Percentiles rank a stretch among this genome's conserved stretches.
These are phyloP conservation scores for Achroia grisella DNA, from an alignment of 1,140 invertebrate genomes.

Conservation along the genomic window DNA sequence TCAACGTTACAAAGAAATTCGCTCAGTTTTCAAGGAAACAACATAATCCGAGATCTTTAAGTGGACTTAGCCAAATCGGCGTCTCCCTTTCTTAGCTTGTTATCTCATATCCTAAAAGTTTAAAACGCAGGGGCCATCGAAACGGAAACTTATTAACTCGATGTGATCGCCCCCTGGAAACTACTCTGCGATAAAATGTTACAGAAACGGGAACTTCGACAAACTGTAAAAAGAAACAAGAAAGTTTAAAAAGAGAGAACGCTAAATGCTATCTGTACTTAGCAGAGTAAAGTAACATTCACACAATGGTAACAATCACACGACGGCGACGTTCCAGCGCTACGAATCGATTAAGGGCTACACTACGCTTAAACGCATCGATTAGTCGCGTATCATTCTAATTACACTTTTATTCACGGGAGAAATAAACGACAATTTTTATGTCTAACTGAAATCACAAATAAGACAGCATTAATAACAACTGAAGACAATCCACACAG, in stretches of 20 bases:
- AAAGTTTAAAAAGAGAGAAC: conserved; percentile 61
- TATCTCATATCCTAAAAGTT: conserved; percentile 73
- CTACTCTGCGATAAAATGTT: conserved; percentile 66
- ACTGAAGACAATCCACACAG: no score
- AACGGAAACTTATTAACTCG: conserved; percentile 72
- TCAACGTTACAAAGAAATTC: no score
- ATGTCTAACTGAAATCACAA: no score
- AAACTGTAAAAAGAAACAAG: conserved; percentile 61
- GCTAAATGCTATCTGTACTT: conserved; percentile 58
- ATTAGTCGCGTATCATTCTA: no score
- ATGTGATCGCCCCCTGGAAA: conserved; percentile 64
- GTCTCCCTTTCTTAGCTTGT: conserved; percentile 64
- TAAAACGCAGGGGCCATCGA: conserved; percentile 68
- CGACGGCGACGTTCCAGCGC: no score
- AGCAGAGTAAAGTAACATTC: conserved; percentile 13
- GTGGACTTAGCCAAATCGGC: conserved; percentile 62
- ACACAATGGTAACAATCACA: no score
- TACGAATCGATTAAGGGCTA: no score
- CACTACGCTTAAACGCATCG: no score
- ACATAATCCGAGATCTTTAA: conserved; percentile 43
- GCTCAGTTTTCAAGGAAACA: conserved; percentile 6
- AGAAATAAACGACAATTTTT: neutral
- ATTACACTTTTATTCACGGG: neutral
- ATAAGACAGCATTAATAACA: no score
- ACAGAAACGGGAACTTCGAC: conserved; percentile 60